A percentile compares a stretch with the other conserved stretches of the same genome.
Conservation (phyloP, 53 echinoderm and acorn worm genomes). For the Paracentrotus lividus region DNA sequence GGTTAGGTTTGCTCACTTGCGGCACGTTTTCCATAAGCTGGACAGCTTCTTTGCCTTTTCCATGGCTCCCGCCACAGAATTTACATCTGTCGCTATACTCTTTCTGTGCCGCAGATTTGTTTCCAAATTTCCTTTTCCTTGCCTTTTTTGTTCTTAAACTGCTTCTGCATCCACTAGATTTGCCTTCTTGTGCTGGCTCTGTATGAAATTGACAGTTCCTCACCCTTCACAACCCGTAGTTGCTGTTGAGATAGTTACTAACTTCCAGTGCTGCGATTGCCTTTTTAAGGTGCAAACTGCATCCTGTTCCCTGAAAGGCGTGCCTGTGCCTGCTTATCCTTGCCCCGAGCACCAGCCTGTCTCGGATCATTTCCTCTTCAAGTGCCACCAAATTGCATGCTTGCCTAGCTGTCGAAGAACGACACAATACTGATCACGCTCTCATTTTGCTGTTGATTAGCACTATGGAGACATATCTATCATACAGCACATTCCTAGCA, state of each 20-base stretch:
- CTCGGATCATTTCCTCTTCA: conserved; percentile 70
- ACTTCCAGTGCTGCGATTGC: background rate
- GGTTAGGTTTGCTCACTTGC: background rate
- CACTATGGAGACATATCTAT: conserved; percentile 9
- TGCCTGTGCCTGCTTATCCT: background rate
- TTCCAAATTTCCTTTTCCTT: background rate
- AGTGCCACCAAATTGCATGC: conserved; percentile 46
- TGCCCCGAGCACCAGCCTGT: conserved; percentile 66
- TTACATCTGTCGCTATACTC: background rate
- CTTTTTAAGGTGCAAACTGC: background rate
- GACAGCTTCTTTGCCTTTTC: background rate
- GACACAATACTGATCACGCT: conserved; percentile 53
- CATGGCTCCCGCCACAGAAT: background rate
- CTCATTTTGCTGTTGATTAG: conserved; percentile 62
- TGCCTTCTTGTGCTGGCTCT: too few relatives aligned
- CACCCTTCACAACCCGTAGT: background rate
- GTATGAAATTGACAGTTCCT: too few relatives aligned
- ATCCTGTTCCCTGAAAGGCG: background rate
- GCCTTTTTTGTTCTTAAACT: background rate
- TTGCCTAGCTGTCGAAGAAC: conserved; percentile 33
- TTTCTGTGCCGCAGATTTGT: background rate
- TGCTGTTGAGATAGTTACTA: background rate
- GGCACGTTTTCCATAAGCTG: background rate
- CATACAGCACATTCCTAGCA: conserved; percentile 49
- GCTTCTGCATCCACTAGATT: background rate